These are phyloP conservation scores for Heliconius ismenius DNA, from an alignment of 2,888 invertebrate species.

Conservation along the genomic window DNA sequence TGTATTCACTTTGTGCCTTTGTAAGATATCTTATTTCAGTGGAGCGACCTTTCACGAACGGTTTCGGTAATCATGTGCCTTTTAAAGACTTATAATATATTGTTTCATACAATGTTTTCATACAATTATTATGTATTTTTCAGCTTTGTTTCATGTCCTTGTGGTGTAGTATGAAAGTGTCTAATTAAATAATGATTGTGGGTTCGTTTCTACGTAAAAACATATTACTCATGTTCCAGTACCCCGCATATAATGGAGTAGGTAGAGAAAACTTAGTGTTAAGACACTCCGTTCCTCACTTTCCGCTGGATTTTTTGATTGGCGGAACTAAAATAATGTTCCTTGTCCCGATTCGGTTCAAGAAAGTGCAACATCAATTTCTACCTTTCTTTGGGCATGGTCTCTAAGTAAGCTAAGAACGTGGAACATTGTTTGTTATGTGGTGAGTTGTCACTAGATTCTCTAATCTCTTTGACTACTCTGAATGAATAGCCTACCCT, in stretches of 20 bases:
- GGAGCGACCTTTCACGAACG: conserved; percentile 7
- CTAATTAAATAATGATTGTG: neutral
- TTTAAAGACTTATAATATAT: conserved; percentile 8
- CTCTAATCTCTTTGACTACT: neutral
- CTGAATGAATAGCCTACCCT: neutral
- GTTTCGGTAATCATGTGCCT: conserved; percentile 12
- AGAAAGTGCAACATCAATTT: neutral
- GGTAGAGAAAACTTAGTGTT: too few relatives aligned
- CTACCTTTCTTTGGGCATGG: too few relatives aligned
- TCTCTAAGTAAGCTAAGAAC: too few relatives aligned
- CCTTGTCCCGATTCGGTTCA: neutral
- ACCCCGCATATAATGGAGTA: too few relatives aligned
- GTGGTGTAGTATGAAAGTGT: neutral
- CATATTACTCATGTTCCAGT: neutral
- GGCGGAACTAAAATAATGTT: neutral
- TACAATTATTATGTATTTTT: neutral
- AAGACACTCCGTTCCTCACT: too few relatives aligned
- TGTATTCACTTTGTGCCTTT: conserved; percentile 24
- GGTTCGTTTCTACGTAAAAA: neutral
- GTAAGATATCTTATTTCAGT: conserved; percentile 19
- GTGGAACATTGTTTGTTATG: too few relatives aligned
- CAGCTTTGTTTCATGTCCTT: neutral
- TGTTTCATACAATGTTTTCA: conserved; percentile 8
- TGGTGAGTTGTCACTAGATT: neutral
- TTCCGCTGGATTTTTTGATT: too few relatives aligned